Base-by-base conservation (phyloP, 1,140 invertebrate species). In the Zaprionus capensis region DNA sequence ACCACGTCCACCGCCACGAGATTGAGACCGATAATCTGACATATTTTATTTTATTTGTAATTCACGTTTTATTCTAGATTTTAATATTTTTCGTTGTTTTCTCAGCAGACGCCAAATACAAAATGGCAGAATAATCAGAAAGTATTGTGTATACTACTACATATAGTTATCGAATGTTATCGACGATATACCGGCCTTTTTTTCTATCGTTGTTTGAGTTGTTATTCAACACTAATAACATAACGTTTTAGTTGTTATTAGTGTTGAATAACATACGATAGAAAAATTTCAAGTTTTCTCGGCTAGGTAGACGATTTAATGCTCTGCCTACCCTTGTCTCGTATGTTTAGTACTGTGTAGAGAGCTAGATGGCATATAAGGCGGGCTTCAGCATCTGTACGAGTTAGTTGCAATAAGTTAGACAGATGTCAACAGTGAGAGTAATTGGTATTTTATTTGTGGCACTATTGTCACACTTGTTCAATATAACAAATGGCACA, bases 331-430 rank as follows among this genome's bases (percentile, higher is more conserved):
- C n/a, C 7, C 41, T 46, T 2, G 0, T 17, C 17, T 9, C n/a
- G 41, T 7, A 46, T 46, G 15, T 11, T 17, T 46, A 46, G 41
- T 46, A 17, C 41, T 17, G 41, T 46, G 41, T 1, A n/a, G 17
- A 46, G n/a, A 9, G n/a, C n/a, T 46, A 7, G 31, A 34, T 34
- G 31, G 7, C 41, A 46, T 46, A 7, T 17, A 46, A 46, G 7
- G n/a, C 41, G 41, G n/a, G n/a, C 41, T 46, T 46, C 41, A 46
- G 41, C 41, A 46, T 46, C 41, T 1, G 31, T 34, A 22, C 24
- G 67, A 64, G 96, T 93, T 94, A 95, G 86, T 96, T 96, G 94
- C 62, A 94, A 93, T 81, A 94, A 95, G 51, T 44, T 20, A 3
- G 28, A 20, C 51, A 66, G 55, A 66, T 66, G 64, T 56, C 53